Percentiles rank a stretch among this genome's conserved stretches.
Evolutionary conservation across 1,140 invertebrate genomes (phyloP).

Genomic region (Drosophila jambulina): DNA sequence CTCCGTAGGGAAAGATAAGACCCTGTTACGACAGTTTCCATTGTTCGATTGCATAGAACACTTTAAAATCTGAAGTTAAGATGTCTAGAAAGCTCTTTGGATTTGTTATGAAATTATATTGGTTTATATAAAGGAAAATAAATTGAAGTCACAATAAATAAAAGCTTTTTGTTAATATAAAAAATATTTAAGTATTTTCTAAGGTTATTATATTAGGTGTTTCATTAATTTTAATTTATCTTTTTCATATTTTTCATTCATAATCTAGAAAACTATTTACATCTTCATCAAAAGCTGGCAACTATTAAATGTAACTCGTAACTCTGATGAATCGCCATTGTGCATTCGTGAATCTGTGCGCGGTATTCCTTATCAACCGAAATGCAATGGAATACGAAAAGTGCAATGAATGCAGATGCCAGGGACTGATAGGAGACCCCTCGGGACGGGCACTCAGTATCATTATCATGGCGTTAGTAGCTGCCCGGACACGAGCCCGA

Average conservation of each 20-base stretch:
- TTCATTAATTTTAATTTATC: neutral
- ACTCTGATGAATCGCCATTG: conserved; percentile 3
- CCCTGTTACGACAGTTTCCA: conserved; percentile 11
- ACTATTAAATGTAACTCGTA: neutral
- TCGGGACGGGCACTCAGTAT: conserved; percentile 41
- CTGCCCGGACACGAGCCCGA: conserved; percentile 39
- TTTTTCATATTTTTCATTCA: neutral
- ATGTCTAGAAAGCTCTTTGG: conserved; percentile 6
- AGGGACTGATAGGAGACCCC: conserved; percentile 53
- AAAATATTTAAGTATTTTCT: neutral
- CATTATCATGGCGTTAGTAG: conserved; percentile 48
- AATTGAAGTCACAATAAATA: neutral
- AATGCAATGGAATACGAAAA: conserved; percentile 58
- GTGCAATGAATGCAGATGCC: conserved; percentile 72
- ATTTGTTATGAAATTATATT: neutral
- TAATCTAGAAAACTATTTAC: neutral
- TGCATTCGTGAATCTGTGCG: neutral
- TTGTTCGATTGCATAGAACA: conserved; percentile 17
- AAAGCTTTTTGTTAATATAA: neutral
- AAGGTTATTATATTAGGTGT: neutral
- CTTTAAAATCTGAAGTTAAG: conserved; percentile 10
- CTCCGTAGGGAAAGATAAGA: conserved; percentile 22
- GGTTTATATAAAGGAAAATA: neutral
- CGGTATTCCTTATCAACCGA: conserved; percentile 50
- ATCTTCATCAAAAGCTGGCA: conserved; percentile 1